These are phyloP conservation scores for Oligia latruncula DNA, from an alignment of 2,888 invertebrate genomes.

Conservation along the genomic window DNA sequence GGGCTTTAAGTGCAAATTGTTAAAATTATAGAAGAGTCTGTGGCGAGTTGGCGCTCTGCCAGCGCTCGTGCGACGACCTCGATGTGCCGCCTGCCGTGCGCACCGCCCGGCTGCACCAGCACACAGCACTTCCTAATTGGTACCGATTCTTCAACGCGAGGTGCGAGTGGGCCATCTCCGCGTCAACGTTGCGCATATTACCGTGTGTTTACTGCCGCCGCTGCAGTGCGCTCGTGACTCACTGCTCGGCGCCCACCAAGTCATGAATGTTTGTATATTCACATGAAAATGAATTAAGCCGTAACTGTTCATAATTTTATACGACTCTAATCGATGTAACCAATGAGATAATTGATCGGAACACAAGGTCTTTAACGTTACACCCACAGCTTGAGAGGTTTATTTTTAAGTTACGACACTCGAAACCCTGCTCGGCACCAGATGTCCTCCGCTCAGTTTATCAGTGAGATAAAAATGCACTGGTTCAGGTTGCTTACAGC, in stretches of 20 bases:
- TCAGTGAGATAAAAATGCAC: slow-evolving; percentile 82
- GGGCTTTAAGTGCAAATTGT: slow-evolving; percentile 77
- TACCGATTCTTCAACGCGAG: slow-evolving; percentile 70
- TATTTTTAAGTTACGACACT: slow-evolving; percentile 77
- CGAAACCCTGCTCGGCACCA: slow-evolving; percentile 76
- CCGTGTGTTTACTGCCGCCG: slow-evolving; percentile 57
- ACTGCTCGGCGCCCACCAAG: slow-evolving; percentile 61
- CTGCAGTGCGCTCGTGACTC: slow-evolving; percentile 66
- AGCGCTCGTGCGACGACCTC: slow-evolving; percentile 78
- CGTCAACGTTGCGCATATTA: slow-evolving; percentile 64
- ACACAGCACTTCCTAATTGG: slow-evolving; percentile 76
- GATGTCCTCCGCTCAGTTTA: slow-evolving; percentile 80
- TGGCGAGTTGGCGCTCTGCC: slow-evolving; percentile 78
- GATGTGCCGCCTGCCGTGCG: slow-evolving; percentile 58
- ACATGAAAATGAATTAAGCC: slow-evolving; percentile 72
- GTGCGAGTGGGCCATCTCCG: slow-evolving; percentile 63
- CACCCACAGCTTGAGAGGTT: slow-evolving; percentile 60
- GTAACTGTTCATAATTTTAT: slow-evolving; percentile 71
- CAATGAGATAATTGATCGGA: slow-evolving; percentile 71
- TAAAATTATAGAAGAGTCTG: slow-evolving; percentile 79
- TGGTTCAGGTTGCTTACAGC: slow-evolving; percentile 70
- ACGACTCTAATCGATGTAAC: slow-evolving; percentile 69
- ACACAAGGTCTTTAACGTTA: slow-evolving; percentile 67
- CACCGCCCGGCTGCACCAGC: slow-evolving; percentile 34
- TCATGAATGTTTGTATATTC: slow-evolving; percentile 60